phyloP scores from a whole-genome alignment of 1,140 invertebrate species.

The Dreissena rostriformis region DNA sequence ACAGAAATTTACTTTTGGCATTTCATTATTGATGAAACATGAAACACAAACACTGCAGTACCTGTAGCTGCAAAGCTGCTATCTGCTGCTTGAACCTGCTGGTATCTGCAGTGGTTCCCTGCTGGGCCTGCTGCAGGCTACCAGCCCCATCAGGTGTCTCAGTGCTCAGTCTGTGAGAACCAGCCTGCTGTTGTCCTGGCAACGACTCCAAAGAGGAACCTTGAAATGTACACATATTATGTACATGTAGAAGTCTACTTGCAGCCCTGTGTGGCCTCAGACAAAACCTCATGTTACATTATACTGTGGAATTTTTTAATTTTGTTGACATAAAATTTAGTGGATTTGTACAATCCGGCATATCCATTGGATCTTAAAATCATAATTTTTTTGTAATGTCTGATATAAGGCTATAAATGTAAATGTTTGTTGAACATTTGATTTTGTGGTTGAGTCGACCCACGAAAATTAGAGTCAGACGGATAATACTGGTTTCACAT shows the following conservation, averaged over 20 bases:
- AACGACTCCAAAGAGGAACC: conserved; percentile 23
- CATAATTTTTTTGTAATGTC: too few relatives aligned
- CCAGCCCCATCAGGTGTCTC: conserved; percentile 9
- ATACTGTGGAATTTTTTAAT: too few relatives aligned
- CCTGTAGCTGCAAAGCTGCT: conserved; percentile 39
- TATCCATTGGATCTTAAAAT: too few relatives aligned
- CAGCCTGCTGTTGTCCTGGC: neutral
- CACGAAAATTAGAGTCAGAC: too few relatives aligned
- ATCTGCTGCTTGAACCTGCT: conserved; percentile 38
- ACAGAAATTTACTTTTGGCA: neutral
- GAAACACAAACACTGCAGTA: neutral
- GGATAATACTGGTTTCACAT: too few relatives aligned
- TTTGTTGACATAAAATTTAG: too few relatives aligned
- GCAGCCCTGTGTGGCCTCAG: too few relatives aligned
- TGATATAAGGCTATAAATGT: too few relatives aligned
- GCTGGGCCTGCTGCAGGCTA: neutral
- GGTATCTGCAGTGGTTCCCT: neutral
- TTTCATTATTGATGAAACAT: neutral
- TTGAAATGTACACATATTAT: neutral
- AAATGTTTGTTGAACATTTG: too few relatives aligned
- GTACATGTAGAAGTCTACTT: neutral
- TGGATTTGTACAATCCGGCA: too few relatives aligned
- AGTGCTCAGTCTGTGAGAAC: conserved; percentile 3
- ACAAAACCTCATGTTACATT: too few relatives aligned
- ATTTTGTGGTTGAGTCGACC: too few relatives aligned